Base-by-base conservation (phyloP, 2,797 vertebrate species). In the Sebastiscus tertius region DNA sequence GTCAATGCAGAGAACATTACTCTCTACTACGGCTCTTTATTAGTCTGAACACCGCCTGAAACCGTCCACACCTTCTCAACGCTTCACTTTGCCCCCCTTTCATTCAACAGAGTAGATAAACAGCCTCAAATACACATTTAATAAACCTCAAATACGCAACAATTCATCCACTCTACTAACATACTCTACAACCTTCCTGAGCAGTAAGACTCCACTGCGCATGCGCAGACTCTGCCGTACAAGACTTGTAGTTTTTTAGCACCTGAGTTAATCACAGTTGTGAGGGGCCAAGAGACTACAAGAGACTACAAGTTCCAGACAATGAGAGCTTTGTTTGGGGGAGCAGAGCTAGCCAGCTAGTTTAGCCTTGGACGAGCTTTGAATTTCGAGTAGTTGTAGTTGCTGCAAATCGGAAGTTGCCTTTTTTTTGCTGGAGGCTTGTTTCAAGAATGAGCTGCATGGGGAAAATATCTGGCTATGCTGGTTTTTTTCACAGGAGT, bases 231-330 rank as follows among this genome's bases (percentile, higher is more conserved):
- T 20, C 26, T 46, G 54, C 67, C 77, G 56, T 64, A 78, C 80
- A 6, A 81, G 89, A 84, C 83, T 89, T 96, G 94, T 94, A 95
- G 94, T 96, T 93, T 92, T 79, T 91, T 89, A 61, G 72, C 85
- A 91, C 90, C 84, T 87, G 86, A 88, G 89, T 89, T 88, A 81
- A 90, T 93, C 85, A 55, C 80, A 76, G 77, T 83, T 81, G 79
- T 39, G 75, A 86, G 89, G 89, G 88, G 86, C 86, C 76, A 66
- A 81, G 70, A 83, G 64, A 87, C 87, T 89, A 79, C 66, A 39
- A 61, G 83, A 94, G 91, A 94, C 93, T 95, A 94, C 94, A 95
- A 93, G 93, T 94, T 93, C 93, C 93, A 96, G 90, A 95, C 94
- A 94, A 94, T 95, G 88, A 89, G 64, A 87, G 87, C 93, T 94